Evolutionary conservation across 2,113 vertebrate genomes (phyloP).

Genomic region (Suncus etruscus): DNA sequence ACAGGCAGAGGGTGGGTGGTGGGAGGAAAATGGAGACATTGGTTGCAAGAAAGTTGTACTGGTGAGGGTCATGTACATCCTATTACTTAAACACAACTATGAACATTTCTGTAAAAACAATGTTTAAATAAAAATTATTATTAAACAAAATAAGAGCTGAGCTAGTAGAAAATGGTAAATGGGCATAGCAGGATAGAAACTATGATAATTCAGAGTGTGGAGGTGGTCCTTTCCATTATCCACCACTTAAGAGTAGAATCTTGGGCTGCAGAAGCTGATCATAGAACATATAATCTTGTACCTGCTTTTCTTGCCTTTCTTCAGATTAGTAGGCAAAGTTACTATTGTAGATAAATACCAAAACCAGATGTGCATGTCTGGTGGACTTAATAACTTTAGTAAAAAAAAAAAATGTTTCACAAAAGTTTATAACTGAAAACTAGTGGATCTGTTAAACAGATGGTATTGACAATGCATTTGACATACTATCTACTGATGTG

Average conservation of each 20-base stretch:
- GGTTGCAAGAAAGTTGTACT: too few species aligned
- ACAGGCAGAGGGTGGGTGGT: too few species aligned
- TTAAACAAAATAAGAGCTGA: not conserved
- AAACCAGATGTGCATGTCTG: not conserved
- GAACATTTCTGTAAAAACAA: too few species aligned
- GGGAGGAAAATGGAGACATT: too few species aligned
- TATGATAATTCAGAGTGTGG: not conserved
- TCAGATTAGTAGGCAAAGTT: not conserved
- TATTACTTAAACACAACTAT: too few species aligned
- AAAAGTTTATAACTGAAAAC: not conserved
- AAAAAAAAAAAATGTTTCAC: too few species aligned
- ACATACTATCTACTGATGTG: not conserved
- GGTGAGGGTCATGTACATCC: too few species aligned
- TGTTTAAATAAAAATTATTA: too few species aligned
- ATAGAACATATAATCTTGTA: accelerated
- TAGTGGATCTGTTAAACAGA: not conserved
- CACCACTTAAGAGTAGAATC: not conserved
- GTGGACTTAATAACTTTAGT: not conserved
- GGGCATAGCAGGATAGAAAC: not conserved
- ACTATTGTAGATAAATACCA: not conserved
- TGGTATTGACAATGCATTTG: slow-evolving; percentile 20
- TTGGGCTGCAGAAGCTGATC: not conserved
- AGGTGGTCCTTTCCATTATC: not conserved
- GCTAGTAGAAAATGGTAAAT: not conserved
- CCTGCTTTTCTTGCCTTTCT: not conserved